Evolutionary conservation across 2,797 vertebrate genomes (phyloP).

Genomic region (Hypotaenidia okinawae): DNA sequence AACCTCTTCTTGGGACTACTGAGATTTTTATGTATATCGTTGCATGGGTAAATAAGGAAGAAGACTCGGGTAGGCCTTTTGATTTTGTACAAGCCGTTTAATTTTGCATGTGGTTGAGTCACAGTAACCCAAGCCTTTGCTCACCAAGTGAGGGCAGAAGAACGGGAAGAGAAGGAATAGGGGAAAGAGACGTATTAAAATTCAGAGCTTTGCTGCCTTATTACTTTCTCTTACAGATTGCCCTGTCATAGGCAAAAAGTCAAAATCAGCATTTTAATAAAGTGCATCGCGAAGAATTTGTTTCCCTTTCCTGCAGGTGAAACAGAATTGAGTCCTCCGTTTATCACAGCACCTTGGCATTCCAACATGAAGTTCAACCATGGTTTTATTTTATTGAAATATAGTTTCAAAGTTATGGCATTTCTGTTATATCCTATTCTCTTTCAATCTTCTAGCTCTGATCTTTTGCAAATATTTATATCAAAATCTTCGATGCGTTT

Average conservation of each 20-base stretch:
- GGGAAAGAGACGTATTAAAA: background rate
- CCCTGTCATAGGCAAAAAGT: conserved; percentile 51
- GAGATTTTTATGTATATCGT: background rate
- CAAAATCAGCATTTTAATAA: conserved; percentile 68
- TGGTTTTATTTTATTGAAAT: background rate
- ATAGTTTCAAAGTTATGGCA: background rate
- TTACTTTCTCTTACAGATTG: conserved; percentile 41
- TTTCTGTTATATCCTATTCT: background rate
- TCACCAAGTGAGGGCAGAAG: background rate
- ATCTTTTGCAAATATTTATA: background rate
- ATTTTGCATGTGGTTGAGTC: background rate
- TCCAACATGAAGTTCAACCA: background rate
- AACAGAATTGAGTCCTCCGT: background rate
- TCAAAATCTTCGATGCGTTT: background rate
- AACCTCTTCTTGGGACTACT: background rate
- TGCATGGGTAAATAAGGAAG: background rate
- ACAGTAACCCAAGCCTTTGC: background rate
- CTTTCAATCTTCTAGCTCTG: background rate
- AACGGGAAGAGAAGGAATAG: background rate
- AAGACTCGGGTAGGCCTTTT: background rate
- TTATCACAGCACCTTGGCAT: background rate
- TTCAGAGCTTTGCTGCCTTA: background rate
- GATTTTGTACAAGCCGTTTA: background rate
- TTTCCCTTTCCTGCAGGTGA: background rate
- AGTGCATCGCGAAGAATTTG: background rate